Conservation (phyloP, 1,140 invertebrate species). For the Leptinotarsa defecta region DNA sequence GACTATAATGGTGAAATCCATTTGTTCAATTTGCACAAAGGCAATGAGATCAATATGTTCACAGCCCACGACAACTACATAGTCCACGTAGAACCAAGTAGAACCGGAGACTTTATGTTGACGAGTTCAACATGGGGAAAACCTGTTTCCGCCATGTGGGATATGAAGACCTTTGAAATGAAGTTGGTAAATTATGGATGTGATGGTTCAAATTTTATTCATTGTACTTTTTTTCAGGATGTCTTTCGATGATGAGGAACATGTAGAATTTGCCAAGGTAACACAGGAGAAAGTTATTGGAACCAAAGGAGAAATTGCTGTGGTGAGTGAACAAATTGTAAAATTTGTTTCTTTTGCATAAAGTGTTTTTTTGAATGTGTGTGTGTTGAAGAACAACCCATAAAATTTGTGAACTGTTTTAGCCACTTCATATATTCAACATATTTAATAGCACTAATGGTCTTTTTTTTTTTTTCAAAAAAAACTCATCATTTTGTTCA, state of each 20-base stretch:
- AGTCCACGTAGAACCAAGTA: conserved; percentile 74
- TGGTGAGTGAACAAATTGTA: conserved; percentile 57
- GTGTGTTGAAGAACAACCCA: background rate
- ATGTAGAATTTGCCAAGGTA: conserved; percentile 90
- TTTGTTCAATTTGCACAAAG: conserved; percentile 81
- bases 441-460: too few species aligned
- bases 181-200: conserved; percentile 54
- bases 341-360: background rate
- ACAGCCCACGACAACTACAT: conserved; percentile 84
- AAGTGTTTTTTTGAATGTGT: conserved; percentile 19
- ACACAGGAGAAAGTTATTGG: conserved; percentile 84
- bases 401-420: too few species aligned
- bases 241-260: conserved; percentile 80
- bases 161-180: conserved; percentile 74
- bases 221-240: conserved; percentile 56
- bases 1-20: conserved; percentile 87
- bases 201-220: too few species aligned
- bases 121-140: conserved; percentile 84
- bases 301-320: conserved; percentile 76
- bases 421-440: background rate
- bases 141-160: conserved; percentile 86
- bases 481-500: too few species aligned
- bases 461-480: too few species aligned
- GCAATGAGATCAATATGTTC: conserved; percentile 77
- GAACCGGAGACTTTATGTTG: conserved; percentile 78